These are phyloP conservation scores for Tetramorium bicarinatum DNA, from an alignment of 2,888 invertebrate genomes.

Conservation along the genomic window DNA sequence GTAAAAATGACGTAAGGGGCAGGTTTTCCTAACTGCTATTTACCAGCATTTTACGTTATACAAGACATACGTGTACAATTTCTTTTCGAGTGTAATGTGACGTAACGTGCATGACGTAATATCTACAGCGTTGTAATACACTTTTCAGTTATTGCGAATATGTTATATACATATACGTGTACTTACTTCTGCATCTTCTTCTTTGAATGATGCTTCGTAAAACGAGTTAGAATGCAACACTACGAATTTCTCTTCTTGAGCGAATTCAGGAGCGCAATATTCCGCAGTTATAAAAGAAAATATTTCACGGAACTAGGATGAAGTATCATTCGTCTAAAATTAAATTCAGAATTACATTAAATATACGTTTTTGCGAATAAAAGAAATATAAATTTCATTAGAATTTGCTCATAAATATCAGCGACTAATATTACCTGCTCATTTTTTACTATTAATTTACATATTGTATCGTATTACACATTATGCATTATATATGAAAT, in stretches of 20 bases:
- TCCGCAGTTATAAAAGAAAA: slow-evolving; percentile 40
- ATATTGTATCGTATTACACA: neutral
- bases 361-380: slow-evolving; percentile 23
- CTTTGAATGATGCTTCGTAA: slow-evolving; percentile 50
- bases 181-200: slow-evolving; percentile 36
- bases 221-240: slow-evolving; percentile 52
- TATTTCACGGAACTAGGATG: slow-evolving; percentile 6
- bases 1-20: neutral
- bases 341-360: slow-evolving; percentile 42
- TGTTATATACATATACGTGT: slow-evolving; percentile 10
- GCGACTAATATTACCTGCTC: neutral
- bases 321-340: slow-evolving; percentile 30
- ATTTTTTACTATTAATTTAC: neutral
- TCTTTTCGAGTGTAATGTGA: slow-evolving; percentile 40
- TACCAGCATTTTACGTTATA: slow-evolving; percentile 10
- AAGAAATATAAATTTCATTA: slow-evolving; percentile 36
- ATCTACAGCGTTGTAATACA: slow-evolving; percentile 36
- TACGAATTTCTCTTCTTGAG: slow-evolving; percentile 32
- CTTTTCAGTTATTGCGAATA: slow-evolving; percentile 51
- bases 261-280: slow-evolving; percentile 45
- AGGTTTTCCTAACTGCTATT: slow-evolving; percentile 10
- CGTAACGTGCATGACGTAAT: slow-evolving; percentile 40
- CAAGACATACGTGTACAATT: slow-evolving; percentile 12
- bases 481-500: neutral
- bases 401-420: slow-evolving; percentile 1